Evolutionary conservation across 2,113 vertebrate species (phyloP).

Genomic region (Ailurus styani): DNA sequence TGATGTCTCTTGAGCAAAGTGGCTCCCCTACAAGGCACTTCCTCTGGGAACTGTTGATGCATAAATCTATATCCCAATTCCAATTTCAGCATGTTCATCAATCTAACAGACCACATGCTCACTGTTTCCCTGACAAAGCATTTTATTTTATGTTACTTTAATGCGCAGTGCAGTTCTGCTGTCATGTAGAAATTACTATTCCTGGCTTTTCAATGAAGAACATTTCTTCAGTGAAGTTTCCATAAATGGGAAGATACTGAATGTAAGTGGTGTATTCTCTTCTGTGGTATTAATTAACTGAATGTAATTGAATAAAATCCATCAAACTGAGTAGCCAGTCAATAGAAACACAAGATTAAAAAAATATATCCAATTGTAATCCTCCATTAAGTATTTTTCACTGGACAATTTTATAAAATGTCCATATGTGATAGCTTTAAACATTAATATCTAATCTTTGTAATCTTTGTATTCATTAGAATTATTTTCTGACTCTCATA

Average conservation of each 20-base stretch:
- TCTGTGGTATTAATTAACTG: slow-evolving; percentile 23
- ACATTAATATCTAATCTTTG: neutral
- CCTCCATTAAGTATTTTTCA: neutral
- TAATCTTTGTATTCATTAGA: neutral
- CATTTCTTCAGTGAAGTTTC: neutral
- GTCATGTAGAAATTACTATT: neutral
- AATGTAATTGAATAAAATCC: neutral
- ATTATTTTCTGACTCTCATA: neutral
- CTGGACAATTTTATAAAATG: neutral
- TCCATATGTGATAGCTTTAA: neutral
- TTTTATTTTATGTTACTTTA: neutral
- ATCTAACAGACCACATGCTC: neutral
- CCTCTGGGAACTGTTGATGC: slow-evolving; percentile 1
- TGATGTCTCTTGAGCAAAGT: slow-evolving; percentile 34
- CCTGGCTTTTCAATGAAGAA: neutral
- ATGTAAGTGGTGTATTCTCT: neutral
- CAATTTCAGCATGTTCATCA: neutral
- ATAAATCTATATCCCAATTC: slow-evolving; percentile 34
- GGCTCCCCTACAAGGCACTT: neutral
- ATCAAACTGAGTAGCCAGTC: neutral
- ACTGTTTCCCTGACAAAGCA: neutral
- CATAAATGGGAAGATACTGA: neutral
- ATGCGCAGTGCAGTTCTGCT: neutral
- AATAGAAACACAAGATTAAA: neutral
- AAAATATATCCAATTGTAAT: neutral